Evolutionary conservation across 2,797 vertebrate genomes (phyloP), one percentile per base, ranked within the genome.

Genomic region (Anabas testudineus): DNA sequence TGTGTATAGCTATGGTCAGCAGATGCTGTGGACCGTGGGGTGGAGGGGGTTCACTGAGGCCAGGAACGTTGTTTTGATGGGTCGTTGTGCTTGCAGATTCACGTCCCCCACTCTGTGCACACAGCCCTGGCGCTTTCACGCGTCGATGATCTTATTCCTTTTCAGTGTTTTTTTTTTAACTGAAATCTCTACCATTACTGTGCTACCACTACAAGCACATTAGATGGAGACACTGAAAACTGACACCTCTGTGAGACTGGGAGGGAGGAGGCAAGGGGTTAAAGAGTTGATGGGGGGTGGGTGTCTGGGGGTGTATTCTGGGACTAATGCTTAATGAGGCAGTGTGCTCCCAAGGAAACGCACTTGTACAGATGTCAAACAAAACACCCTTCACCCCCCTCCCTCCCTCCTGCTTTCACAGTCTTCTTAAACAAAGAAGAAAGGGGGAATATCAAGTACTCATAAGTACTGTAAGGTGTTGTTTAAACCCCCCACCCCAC

Each of bases 211-310:
- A 47, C 59, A 34, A 39, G 70, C 6, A 22, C 73, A 64, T 86
- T 62, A 56, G 70, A 68, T 32, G 16, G 76, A 87, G 87, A 71
- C 57, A 22, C 76, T 84, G 92, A 91, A 94, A 94, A 87, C 83
- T 80, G 90, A 93, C 92, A 92, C 93, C 86, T 80, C 64, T 74
- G 77, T 88, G 83, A 88, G 79, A 86, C 60, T 48, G 37, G 14
- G 74, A 34, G 67, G 39, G 26, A 8, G 61, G 62, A 19, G 51
- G 45, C 5, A 10, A 51, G 65, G 49, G 71, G 63, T 65, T 54
- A 21, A 57, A 67, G 70, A 51, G 57, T 60, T 74, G 48, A 30
- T 32, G 49, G 59, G 43, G 28, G 65, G 47, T 34, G 65, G 68
- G 49, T 51, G 18, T 72, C 32, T 58, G 10, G n/a, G 24, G 63